Evolutionary conservation across 2,888 invertebrate species (phyloP).

Genomic region (Eupithecia vulgata): DNA sequence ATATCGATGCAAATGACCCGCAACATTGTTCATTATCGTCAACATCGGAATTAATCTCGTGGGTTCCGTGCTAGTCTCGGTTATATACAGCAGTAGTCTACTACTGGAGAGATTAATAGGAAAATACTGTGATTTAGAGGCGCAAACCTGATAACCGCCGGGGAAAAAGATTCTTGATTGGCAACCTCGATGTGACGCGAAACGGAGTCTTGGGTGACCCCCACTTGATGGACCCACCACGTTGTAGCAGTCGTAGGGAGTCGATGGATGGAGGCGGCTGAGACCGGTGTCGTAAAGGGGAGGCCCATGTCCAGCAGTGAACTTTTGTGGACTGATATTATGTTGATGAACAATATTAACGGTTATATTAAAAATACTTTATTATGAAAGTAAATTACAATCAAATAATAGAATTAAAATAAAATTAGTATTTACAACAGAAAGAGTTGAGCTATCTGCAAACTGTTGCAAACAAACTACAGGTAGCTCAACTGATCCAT

Average conservation of each 20-base stretch:
- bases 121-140: not conserved
- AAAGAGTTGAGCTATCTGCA: too few relatives aligned
- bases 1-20: conserved; percentile 69
- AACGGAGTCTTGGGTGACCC: not conserved
- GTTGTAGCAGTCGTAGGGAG: not conserved
- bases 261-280: not conserved
- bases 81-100: not conserved
- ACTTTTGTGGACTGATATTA: not conserved
- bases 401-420: too few relatives aligned
- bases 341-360: too few relatives aligned
- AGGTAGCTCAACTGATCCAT: too few relatives aligned
- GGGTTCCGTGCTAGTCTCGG: conserved; percentile 27
- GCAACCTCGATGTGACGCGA: not conserved
- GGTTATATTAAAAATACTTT: too few relatives aligned
- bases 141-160: not conserved
- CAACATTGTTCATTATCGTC: conserved; percentile 67
- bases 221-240: not conserved
- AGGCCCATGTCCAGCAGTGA: not conserved
- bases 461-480: too few relatives aligned
- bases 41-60: conserved; percentile 66
- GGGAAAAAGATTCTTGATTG: not conserved
- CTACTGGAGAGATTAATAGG: not conserved
- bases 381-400: too few relatives aligned
- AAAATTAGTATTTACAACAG: too few relatives aligned
- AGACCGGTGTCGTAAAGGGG: not conserved